Evolutionary conservation across 2,113 vertebrate species (phyloP), one percentile per base, ranked within the genome.

Genomic region (Coregonus clupeaformis): DNA sequence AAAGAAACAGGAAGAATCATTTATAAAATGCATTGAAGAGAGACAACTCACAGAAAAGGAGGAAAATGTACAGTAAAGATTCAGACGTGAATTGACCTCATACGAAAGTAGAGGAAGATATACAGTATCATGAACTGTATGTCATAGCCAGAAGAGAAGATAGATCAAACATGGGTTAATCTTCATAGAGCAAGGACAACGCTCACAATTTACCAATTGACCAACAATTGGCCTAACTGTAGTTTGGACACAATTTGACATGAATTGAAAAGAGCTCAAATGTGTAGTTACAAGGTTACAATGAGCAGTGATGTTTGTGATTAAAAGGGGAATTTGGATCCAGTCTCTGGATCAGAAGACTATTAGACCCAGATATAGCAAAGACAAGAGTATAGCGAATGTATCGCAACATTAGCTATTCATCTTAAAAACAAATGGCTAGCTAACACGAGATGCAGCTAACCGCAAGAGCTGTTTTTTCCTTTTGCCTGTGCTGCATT

Each of bases 31-130:
- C 18, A 13, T 65, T 49, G 71, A 70, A 74, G n/a, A 60, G 57
- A 25, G 62, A 27, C 36, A 64, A 64, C 18, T 36, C 24, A 64
- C 42, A 49, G 42, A 64, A 29, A 27, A 47, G 27, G 64, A 18
- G 24, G 64, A 14, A 52, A 52, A 63, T 11, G 9, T 24, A 64
- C 45, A 49, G 14, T 60, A 59, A 55, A 68, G 74, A 68, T 20
- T 73, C 75, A 81, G 62, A 55, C 25, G 24, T 42, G 36, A 68
- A n/a, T 24, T 69, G 69, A 85, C 64, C 76, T 77, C 77, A 73
- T 72, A 78, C 52, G 45, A 78, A 72, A 73, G 76, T 80, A 65
- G 70, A 77, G 65, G 76, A 66, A 63, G 36, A 82, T 63, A 70
- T n/a, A 60, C 24, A 63, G 59, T 65, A 42, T 11, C 16, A 67